A percentile compares a stretch with the other conserved stretches of the same genome.
Conservation (phyloP, 53 echinoderm and acorn worm species). For the Antedon mediterranea region DNA sequence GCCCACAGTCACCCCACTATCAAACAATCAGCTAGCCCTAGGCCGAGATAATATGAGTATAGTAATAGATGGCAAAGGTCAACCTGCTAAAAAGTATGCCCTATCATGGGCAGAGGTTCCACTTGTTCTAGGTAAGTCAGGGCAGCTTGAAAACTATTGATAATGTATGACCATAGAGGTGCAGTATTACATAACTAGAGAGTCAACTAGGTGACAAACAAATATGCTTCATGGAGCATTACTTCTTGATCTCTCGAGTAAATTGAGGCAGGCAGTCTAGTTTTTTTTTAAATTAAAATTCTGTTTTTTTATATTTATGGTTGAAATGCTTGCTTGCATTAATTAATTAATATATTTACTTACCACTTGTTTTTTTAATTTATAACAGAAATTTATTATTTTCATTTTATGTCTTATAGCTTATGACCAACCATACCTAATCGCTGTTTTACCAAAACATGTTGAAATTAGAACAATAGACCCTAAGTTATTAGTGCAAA, state of each 20-base stretch:
- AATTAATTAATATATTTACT: too few species aligned
- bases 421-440: slow-evolving; percentile 88
- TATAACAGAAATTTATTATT: too few species aligned
- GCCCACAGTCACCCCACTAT: slow-evolving; percentile 75
- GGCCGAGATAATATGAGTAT: slow-evolving; percentile 96
- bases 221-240: too few species aligned
- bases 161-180: too few species aligned
- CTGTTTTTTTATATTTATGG: too few species aligned
- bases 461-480: slow-evolving; percentile 90
- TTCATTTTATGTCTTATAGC: slow-evolving; percentile 25
- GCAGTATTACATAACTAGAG: too few species aligned
- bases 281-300: too few species aligned
- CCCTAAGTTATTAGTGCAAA: slow-evolving; percentile 78
- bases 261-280: too few species aligned
- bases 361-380: too few species aligned
- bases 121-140: slow-evolving; percentile 63
- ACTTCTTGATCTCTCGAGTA: too few species aligned
- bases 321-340: too few species aligned
- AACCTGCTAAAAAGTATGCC: slow-evolving; percentile 92
- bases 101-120: slow-evolving; percentile 98
- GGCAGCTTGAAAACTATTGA: background rate
- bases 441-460: slow-evolving; percentile 87
- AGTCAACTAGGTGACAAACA: too few species aligned
- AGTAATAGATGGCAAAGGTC: slow-evolving; percentile 84
- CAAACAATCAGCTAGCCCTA: slow-evolving; percentile 74